These are phyloP conservation scores for Chloroceryle inda DNA, from an alignment of 2,797 vertebrate species.

Conservation along the genomic window DNA sequence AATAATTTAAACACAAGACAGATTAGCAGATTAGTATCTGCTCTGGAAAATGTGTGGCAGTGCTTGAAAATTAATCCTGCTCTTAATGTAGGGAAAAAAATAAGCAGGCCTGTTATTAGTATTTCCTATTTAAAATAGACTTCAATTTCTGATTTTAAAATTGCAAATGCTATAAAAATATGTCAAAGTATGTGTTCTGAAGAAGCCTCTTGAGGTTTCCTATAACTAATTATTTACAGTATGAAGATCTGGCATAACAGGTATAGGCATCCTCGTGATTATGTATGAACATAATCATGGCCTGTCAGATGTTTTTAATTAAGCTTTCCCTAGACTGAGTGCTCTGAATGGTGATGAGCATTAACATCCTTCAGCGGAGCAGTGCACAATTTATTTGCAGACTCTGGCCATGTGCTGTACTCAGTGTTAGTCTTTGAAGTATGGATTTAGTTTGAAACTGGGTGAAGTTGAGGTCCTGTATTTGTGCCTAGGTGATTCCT, in stretches of 20 bases:
- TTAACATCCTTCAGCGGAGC: not conserved
- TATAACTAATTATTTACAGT: constrained; percentile 56
- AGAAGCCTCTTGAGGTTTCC: constrained; percentile 50
- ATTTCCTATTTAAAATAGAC: constrained; percentile 65
- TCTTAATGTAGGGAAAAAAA: constrained; percentile 27
- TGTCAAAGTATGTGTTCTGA: constrained; percentile 22
- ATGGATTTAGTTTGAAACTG: not conserved
- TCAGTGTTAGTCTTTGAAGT: constrained; percentile 12
- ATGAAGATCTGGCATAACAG: constrained; percentile 59
- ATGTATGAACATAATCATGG: constrained; percentile 39
- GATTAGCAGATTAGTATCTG: constrained; percentile 57
- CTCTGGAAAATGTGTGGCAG: constrained; percentile 38
- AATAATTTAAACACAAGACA: constrained; percentile 48
- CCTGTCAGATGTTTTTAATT: constrained; percentile 64
- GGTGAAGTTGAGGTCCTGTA: not conserved
- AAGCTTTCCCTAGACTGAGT: constrained; percentile 53
- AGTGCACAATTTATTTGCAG: not conserved
- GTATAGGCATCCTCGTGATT: constrained; percentile 44
- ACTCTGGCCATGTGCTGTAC: not conserved
- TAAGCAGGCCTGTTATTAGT: constrained; percentile 59
- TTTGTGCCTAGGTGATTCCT: not conserved
- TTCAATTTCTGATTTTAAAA: constrained; percentile 65
- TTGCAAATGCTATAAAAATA: constrained; percentile 57
- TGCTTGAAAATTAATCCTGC: constrained; percentile 52
- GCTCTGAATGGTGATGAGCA: constrained; percentile 34